These are phyloP conservation scores for Drosophila sproati DNA, from an alignment of 1,140 invertebrate species.

Conservation along the genomic window DNA sequence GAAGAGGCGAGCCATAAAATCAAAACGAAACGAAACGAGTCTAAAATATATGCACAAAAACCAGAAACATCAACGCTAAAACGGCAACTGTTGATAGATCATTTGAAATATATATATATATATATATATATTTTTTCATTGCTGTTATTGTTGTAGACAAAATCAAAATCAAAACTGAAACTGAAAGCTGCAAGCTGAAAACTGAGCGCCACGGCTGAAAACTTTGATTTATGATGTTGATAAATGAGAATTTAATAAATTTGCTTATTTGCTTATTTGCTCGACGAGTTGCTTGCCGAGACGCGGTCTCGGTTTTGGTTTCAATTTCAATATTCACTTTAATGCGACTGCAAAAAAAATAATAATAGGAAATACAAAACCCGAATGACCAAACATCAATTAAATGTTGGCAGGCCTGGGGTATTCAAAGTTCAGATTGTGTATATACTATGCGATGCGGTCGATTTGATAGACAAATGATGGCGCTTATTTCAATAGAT, in stretches of 20 bases:
- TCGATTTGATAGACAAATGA: slow-evolving; percentile 60
- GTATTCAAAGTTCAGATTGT: slow-evolving; percentile 15
- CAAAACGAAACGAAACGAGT: not conserved
- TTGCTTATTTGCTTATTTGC: slow-evolving; percentile 57
- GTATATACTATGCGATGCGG: not conserved
- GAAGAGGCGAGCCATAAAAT: slow-evolving; percentile 28
- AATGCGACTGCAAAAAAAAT: slow-evolving; percentile 18
- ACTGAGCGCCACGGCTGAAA: slow-evolving; percentile 18
- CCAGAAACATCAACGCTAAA: slow-evolving; percentile 52
- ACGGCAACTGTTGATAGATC: slow-evolving; percentile 80
- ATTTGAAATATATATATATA: slow-evolving; percentile 49
- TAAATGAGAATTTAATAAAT: slow-evolving; percentile 83
- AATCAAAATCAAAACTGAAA: slow-evolving; percentile 46
- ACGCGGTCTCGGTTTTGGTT: slow-evolving; percentile 15
- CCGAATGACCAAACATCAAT: slow-evolving; percentile 51
- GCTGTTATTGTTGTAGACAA: slow-evolving; percentile 4
- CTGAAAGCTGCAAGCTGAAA: slow-evolving; percentile 29
- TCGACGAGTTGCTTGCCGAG: not conserved
- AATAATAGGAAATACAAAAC: slow-evolving; percentile 2
- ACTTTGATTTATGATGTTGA: slow-evolving; percentile 79
- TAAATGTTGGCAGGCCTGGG: slow-evolving; percentile 43
- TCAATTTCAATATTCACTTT: slow-evolving; percentile 29
- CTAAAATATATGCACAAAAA: slow-evolving; percentile 25
- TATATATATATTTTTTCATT: slow-evolving; percentile 25
- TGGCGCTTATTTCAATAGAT: slow-evolving; percentile 71